phyloP scores from a whole-genome alignment of 2,888 invertebrate genomes.

The Byasa hedistus region DNA sequence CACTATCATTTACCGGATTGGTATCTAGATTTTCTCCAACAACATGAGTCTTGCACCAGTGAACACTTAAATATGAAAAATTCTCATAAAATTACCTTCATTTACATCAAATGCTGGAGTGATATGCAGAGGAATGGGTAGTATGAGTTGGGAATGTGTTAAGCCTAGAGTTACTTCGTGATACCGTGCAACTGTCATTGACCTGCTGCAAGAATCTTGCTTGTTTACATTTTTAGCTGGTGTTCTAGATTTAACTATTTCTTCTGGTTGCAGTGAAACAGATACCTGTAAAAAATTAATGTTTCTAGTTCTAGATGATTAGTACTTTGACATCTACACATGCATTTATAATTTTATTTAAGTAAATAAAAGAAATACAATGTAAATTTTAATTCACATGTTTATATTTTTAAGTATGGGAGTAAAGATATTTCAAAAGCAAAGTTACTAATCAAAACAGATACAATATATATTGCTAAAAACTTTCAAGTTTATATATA shows the following conservation, averaged over 20 bases:
- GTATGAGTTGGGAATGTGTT: conserved; percentile 91
- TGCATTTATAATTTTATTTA: background rate
- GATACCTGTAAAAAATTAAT: conserved; percentile 74
- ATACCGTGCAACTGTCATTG: conserved; percentile 91
- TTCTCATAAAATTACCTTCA: conserved; percentile 78
- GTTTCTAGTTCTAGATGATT: background rate
- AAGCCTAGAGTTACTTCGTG: conserved; percentile 96
- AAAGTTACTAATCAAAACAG: too few relatives aligned
- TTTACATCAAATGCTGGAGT: conserved; percentile 97
- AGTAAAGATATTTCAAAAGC: too few relatives aligned
- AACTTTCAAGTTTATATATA: too few relatives aligned
- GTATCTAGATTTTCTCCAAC: background rate
- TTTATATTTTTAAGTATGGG: too few relatives aligned
- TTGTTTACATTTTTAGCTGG: conserved; percentile 63
- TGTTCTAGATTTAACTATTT: conserved; percentile 75
- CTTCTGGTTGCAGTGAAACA: conserved; percentile 97
- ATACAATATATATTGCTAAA: too few relatives aligned
- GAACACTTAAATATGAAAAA: background rate
- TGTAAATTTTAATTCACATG: too few relatives aligned
- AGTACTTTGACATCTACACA: too few relatives aligned
- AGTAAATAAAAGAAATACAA: too few relatives aligned
- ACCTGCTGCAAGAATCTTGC: conserved; percentile 73
- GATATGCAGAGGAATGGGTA: conserved; percentile 96
- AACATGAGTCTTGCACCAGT: background rate
- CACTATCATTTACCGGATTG: background rate